Conservation (phyloP, 2,797 vertebrate species). For the Todus mexicanus region DNA sequence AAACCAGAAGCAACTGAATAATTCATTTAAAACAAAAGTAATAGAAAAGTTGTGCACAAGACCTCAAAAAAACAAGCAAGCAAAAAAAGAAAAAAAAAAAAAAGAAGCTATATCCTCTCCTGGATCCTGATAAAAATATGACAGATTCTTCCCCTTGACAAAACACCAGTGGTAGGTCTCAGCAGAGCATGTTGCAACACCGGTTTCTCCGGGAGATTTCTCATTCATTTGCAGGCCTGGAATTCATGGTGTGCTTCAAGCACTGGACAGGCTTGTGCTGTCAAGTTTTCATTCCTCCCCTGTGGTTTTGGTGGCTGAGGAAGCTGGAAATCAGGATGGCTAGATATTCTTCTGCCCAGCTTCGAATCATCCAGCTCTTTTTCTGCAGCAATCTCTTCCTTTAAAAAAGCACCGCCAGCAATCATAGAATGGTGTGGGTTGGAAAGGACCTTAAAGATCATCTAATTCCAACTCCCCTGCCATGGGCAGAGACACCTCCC, state of each 20-base stretch:
- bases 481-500: too few relatives aligned
- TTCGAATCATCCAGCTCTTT: not conserved
- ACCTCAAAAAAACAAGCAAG: not conserved
- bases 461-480: too few relatives aligned
- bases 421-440: too few relatives aligned
- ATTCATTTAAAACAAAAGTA: not conserved
- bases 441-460: too few relatives aligned
- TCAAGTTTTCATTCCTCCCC: not conserved
- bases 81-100: not conserved
- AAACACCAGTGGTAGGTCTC: not conserved
- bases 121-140: not conserved
- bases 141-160: not conserved
- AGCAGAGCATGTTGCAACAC: not conserved
- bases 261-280: not conserved
- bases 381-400: not conserved
- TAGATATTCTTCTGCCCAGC: not conserved
- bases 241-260: not conserved
- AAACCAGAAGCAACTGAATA: not conserved
- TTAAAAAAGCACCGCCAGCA: not conserved
- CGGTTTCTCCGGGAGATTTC: not conserved
- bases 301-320: not conserved
- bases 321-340: not conserved
- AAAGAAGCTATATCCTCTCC: not conserved
- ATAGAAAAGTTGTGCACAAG: not conserved
- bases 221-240: not conserved